A percentile compares a stretch with the other conserved stretches of the same genome.
phyloP scores from a whole-genome alignment of 2,888 invertebrate genomes.

The Drosophila cognata region DNA sequence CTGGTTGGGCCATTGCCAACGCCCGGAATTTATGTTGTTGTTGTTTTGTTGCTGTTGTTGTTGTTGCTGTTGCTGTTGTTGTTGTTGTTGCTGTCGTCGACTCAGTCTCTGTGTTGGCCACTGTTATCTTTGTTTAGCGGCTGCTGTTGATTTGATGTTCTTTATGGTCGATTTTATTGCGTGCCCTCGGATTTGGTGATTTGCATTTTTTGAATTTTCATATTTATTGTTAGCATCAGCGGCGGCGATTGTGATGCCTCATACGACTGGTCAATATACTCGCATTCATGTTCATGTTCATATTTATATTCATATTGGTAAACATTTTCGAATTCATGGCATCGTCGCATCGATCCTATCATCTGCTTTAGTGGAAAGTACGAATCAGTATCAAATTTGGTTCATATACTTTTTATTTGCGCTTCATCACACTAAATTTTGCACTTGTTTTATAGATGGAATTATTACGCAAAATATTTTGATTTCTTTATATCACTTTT shows the following conservation, averaged over 20 bases:
- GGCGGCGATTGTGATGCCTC: slow-evolving; percentile 45
- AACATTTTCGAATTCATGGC: slow-evolving; percentile 41
- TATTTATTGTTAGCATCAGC: slow-evolving; percentile 63
- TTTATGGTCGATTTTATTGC: slow-evolving; percentile 69
- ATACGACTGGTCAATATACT: slow-evolving; percentile 49
- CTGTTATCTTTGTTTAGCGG: slow-evolving; percentile 54
- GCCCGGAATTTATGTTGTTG: slow-evolving; percentile 45
- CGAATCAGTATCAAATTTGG: slow-evolving; percentile 24
- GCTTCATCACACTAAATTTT: slow-evolving; percentile 15
- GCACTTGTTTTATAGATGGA: slow-evolving; percentile 19
- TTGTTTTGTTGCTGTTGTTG: slow-evolving; percentile 33
- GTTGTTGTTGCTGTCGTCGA: slow-evolving; percentile 37
- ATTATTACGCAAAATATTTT: slow-evolving; percentile 30
- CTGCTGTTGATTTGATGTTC: slow-evolving; percentile 65
- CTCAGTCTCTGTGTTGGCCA: slow-evolving; percentile 29
- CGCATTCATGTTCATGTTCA: slow-evolving; percentile 27
- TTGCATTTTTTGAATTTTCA: slow-evolving; percentile 70
- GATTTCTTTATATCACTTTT: slow-evolving; percentile 23
- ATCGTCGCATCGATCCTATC: slow-evolving; percentile 20
- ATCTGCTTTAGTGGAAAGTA: slow-evolving; percentile 25
- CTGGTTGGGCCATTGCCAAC: slow-evolving; percentile 56
- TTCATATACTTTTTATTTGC: slow-evolving; percentile 26
- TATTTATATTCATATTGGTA: slow-evolving; percentile 32
- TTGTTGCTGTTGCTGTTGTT: slow-evolving; percentile 24
- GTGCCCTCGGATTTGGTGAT: slow-evolving; percentile 63